Percentiles rank a stretch among this genome's conserved stretches.
Conservation (phyloP, 2,797 vertebrate genomes). For the Myotis findleyi region DNA sequence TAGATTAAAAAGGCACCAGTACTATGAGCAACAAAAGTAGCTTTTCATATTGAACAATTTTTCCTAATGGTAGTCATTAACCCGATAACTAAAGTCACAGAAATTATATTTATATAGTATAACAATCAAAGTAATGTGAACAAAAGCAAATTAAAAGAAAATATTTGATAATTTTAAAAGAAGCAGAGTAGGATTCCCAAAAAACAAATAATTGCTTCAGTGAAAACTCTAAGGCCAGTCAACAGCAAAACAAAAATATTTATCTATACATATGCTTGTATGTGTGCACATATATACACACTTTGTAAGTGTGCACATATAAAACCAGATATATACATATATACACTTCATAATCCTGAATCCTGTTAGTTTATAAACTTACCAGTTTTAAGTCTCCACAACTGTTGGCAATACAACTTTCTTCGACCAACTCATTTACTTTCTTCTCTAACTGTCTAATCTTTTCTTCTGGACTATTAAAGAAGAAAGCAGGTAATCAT, state of each 20-base stretch:
- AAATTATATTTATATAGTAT: constrained; percentile 13
- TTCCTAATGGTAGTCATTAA: constrained; percentile 2
- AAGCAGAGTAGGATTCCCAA: background rate
- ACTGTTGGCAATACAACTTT: constrained; percentile 96
- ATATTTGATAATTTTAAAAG: background rate
- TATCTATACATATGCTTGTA: background rate
- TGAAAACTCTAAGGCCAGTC: background rate
- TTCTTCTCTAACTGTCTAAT: constrained; percentile 97
- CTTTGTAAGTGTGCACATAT: background rate
- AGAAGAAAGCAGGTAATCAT: constrained; percentile 44
- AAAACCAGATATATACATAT: background rate
- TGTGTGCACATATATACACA: background rate
- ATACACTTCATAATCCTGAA: background rate
- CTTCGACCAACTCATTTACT: constrained; percentile 96
- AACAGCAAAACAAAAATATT: background rate
- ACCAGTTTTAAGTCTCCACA: constrained; percentile 94
- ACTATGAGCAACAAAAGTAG: background rate
- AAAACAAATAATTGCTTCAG: constrained; percentile 40
- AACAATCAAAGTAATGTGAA: constrained; percentile 39
- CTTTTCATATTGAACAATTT: background rate
- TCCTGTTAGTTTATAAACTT: constrained; percentile 69
- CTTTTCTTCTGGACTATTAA: constrained; percentile 95
- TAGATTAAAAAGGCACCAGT: background rate
- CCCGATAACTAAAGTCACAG: background rate
- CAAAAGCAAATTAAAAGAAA: constrained; percentile 30